phyloP scores from a whole-genome alignment of 2,888 invertebrate species.

The Oscheius sp. region DNA sequence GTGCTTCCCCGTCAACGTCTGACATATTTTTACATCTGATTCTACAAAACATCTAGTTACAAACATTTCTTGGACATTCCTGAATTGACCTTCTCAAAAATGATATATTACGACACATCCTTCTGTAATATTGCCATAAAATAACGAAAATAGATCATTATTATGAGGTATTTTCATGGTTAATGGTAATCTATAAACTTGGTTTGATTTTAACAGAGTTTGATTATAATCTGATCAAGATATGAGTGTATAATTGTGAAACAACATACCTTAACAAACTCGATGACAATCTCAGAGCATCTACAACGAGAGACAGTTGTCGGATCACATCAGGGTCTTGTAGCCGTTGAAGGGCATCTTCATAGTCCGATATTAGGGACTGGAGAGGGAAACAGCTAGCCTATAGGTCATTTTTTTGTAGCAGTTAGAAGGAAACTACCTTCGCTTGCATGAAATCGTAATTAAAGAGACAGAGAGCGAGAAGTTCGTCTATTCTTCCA shows the following conservation, averaged over 20 bases:
- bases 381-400: constrained; percentile 85
- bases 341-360: constrained; percentile 78
- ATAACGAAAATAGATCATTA: too few relatives aligned
- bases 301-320: constrained; percentile 89
- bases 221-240: too few relatives aligned
- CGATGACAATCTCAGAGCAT: constrained; percentile 90
- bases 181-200: too few relatives aligned
- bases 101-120: too few relatives aligned
- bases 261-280: constrained; percentile 75
- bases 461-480: constrained; percentile 91
- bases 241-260: background rate
- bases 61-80: background rate
- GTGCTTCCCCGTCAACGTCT: too few relatives aligned
- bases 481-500: constrained; percentile 87
- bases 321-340: constrained; percentile 76
- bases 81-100: too few relatives aligned
- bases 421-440: too few relatives aligned
- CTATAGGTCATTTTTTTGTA: too few relatives aligned
- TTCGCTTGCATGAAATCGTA: constrained; percentile 97
- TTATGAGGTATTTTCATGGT: too few relatives aligned
- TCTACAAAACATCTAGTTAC: background rate
- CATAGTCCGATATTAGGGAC: constrained; percentile 91
- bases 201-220: too few relatives aligned
- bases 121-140: too few relatives aligned
- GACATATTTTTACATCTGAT: too few relatives aligned